These are phyloP conservation scores for Galaxea fascicularis DNA, from an alignment of 92 coral and sea anemone genomes.

Conservation along the genomic window DNA sequence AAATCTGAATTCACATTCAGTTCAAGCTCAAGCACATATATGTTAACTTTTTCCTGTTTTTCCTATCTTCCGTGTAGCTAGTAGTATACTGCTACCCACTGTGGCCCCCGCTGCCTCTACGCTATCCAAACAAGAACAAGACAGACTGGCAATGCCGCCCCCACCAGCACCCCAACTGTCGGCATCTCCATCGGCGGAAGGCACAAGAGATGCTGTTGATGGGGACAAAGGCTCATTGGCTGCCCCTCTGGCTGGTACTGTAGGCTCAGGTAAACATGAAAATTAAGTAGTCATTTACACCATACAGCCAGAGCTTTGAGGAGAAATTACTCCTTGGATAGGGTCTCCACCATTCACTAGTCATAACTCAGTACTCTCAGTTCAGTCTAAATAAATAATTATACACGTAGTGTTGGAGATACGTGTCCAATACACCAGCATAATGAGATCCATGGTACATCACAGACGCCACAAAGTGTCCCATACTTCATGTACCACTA, in stretches of 20 bases:
- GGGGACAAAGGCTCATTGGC: background rate
- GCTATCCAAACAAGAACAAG: constrained; percentile 94
- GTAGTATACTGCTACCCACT: constrained; percentile 77
- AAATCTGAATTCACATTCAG: background rate
- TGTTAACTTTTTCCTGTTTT: background rate
- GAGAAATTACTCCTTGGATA: too few relatives aligned
- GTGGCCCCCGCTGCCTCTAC: constrained; percentile 92
- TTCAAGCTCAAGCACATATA: background rate
- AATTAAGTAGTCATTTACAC: background rate
- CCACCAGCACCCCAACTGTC: constrained; percentile 76
- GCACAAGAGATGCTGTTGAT: background rate
- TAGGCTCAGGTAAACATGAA: constrained; percentile 31
- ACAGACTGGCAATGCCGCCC: constrained; percentile 98
- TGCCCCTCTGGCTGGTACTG: constrained; percentile 50
- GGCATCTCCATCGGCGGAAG: constrained; percentile 40
- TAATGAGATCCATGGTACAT: too few relatives aligned
- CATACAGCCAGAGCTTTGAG: too few relatives aligned
- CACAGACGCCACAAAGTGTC: too few relatives aligned
- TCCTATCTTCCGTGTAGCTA: constrained; percentile 11
- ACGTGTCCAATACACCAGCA: too few relatives aligned
- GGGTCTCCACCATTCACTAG: too few relatives aligned
- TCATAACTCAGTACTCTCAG: too few relatives aligned
- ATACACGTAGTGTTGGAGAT: too few relatives aligned
- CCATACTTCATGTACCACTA: too few relatives aligned
- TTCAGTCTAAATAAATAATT: too few relatives aligned